These are phyloP conservation scores for Coracias cyanogaster DNA, from an alignment of 2,797 vertebrate species.

Conservation along the genomic window DNA sequence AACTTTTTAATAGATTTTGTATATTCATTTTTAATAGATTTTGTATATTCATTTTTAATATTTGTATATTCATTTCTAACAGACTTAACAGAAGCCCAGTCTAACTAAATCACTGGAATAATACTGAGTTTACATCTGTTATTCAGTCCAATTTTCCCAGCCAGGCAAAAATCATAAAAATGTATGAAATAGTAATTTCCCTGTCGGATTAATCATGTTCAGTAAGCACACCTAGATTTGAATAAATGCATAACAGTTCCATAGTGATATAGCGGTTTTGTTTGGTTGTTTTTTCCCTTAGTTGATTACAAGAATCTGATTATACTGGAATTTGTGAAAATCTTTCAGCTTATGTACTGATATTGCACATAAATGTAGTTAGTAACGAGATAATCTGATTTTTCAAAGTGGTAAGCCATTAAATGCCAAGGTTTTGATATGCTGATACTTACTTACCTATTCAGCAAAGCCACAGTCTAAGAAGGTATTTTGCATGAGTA, in stretches of 20 bases:
- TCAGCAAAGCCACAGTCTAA: not conserved
- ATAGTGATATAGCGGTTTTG: not conserved
- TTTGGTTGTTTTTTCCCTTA: not conserved
- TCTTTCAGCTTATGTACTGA: not conserved
- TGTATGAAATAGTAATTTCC: not conserved
- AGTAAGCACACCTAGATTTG: not conserved
- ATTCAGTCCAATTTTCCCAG: not conserved
- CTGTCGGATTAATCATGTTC: not conserved
- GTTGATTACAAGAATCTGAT: not conserved
- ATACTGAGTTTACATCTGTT: not conserved
- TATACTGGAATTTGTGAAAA: not conserved
- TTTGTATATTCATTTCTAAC: not conserved
- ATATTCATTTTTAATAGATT: not conserved
- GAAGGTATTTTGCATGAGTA: not conserved
- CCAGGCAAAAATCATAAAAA: not conserved
- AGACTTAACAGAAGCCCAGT: not conserved
- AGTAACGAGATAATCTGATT: not conserved
- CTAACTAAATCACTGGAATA: not conserved
- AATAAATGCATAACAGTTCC: not conserved
- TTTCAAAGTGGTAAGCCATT: not conserved
- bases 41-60: not conserved
- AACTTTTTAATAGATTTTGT: not conserved
- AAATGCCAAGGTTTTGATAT: not conserved
- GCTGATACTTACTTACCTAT: not conserved
- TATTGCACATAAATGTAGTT: not conserved